Evolutionary conservation across 1,140 invertebrate species (phyloP), one percentile per base, ranked within the genome.

Genomic region (Vanessa tameamea): DNA sequence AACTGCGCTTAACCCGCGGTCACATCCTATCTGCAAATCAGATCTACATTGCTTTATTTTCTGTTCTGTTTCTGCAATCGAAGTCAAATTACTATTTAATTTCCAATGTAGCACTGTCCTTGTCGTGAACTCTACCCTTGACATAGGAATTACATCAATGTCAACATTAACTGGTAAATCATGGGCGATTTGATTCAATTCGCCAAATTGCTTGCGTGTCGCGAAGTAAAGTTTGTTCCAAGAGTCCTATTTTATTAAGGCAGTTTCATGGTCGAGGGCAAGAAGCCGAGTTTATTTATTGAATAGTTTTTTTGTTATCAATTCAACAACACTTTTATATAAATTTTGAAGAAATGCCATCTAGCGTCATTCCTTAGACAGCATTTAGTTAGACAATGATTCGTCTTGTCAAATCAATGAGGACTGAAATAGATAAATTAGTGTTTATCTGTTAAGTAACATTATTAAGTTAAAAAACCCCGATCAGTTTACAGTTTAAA

Each of bases 71-170:
- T n/a, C n/a, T 47, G 50, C 50, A 51, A 20, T 20, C 0, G 1
- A 20, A 20, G 20, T 20, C 20, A 20, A 20, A 20, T 20, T 20
- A 20, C 20, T 1, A 20, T 14, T 51, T 51, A 51, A 51, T 14
- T 51, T 51, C 0, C 12, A 51, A 15, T 51, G 15, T 14, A 20
- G 12, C 5, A 47, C 47, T 47, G 12, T 51, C 0, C 20, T 1
- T 20, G 20, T 0, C 53, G 57, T 61, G 20, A 51, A 51, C 26
- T 15, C 26, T 55, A 65, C 64, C 72, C 72, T 69, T 72, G 68
- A 69, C 71, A 70, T 55, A 59, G 64, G 61, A 47, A 70, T 37
- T 53, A 55, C 65, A 50, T 65, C 69, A 64, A 69, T 53, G 69
- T 64, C 47, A 55, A 64, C 50, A 47, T 71, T 71, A 71, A 64